Base-by-base conservation (phyloP, 2,797 vertebrate genomes). In the Botia kubotai region DNA sequence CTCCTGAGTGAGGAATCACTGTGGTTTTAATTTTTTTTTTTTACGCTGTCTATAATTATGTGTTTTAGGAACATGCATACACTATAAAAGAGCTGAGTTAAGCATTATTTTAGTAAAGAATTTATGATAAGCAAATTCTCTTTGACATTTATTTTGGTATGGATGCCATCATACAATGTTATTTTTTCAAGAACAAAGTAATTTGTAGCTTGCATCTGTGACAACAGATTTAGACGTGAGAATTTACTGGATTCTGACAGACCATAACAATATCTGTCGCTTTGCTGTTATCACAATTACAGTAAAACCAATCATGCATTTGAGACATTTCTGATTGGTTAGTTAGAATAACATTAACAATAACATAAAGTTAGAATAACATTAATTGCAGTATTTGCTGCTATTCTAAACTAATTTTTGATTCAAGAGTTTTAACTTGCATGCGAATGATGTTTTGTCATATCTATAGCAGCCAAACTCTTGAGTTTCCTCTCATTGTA, bases 401-500 rank as follows among this genome's bases (percentile, higher is more conserved):
- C n/a, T n/a, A 12, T 55, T 33, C 16, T 29, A 4, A 53, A 10
- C 26, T 16, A 7, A 26, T 29, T 66, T 80, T 75, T 75, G 5
- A 21, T 23, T 39, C 13, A 23, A 69, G 26, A 53, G 57, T 39
- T 39, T 63, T 71, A 23, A 12, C 52, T 60, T 77, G 48, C 46
- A 39, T 16, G 7, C 14, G 7, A 43, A 39, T 60, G 43, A 75
- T 53, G 16, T 48, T 72, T 50, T 77, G 53, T 53, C 1, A 75
- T 43, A 72, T 73, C 57, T 17, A 72, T 43, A 33, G 52, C 6
- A 2, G 17, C 53, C 73, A 65, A 66, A 39, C 58, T 72, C 71
- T 19, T 23, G 48, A 52, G 33, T 53, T 85, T 85, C 84, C 84
- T 29, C 46, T 69, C 66, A 82, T 85, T 85, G 77, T 82, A 48